A percentile compares a stretch with the other conserved stretches of the same genome.
Conservation (phyloP, 2,888 invertebrate species). For the Andrena chrysosceles region DNA sequence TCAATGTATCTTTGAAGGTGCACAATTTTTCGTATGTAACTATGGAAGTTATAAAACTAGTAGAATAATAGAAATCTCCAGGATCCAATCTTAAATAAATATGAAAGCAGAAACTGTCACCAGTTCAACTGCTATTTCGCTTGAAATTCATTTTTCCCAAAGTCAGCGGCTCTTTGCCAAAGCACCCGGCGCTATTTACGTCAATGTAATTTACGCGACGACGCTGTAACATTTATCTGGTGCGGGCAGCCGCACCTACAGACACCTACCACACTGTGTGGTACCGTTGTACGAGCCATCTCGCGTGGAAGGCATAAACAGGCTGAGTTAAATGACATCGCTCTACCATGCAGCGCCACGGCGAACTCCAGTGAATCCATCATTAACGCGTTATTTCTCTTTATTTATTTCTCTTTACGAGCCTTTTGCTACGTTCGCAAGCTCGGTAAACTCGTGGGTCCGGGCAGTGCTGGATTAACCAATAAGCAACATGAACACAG, state of each 20-base stretch:
- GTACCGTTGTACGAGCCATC: neutral
- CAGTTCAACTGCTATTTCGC: neutral
- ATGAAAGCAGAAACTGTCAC: neutral
- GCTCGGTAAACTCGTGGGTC: neutral
- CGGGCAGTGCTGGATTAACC: too few relatives aligned
- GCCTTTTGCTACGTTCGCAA: conserved; percentile 11
- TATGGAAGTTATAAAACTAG: too few relatives aligned
- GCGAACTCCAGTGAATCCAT: conserved; percentile 35
- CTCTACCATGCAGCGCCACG: neutral
- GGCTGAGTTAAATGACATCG: conserved; percentile 40
- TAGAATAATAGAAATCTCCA: too few relatives aligned
- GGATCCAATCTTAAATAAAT: too few relatives aligned
- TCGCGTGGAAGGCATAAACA: conserved; percentile 25
- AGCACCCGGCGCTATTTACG: neutral
- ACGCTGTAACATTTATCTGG: conserved; percentile 38
- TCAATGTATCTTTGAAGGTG: too few relatives aligned
- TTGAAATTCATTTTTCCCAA: conserved; percentile 1
- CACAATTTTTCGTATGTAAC: too few relatives aligned
- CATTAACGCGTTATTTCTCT: conserved; percentile 45
- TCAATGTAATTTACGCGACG: conserved; percentile 33
- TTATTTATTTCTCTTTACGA: conserved; percentile 55
- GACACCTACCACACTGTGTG: too few relatives aligned
- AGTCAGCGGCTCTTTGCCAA: neutral
- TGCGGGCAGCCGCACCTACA: conserved; percentile 9
- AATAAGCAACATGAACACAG: too few relatives aligned